A percentile compares a stretch with the other conserved stretches of the same genome.
Evolutionary conservation across 2,888 invertebrate species (phyloP).

Genomic region (Campopleginae sp.): DNA sequence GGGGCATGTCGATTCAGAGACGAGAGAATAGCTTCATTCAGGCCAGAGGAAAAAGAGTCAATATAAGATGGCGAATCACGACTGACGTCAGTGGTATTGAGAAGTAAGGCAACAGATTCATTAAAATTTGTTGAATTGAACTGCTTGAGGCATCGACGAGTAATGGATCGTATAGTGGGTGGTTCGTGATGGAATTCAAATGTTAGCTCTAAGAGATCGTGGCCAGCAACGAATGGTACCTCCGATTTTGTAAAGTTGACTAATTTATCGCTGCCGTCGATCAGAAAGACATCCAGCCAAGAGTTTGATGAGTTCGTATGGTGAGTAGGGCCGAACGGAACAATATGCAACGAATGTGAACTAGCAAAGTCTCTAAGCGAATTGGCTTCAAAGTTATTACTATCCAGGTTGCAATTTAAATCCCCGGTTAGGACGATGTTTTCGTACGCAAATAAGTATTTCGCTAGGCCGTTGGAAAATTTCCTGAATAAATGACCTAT

Average conservation of each 20-base stretch:
- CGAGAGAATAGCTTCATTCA: not conserved
- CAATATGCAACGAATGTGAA: not conserved
- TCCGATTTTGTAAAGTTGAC: not conserved
- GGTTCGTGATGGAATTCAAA: too few species aligned
- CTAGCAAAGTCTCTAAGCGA: not conserved
- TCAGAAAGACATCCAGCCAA: constrained; percentile 29
- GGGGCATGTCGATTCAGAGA: not conserved
- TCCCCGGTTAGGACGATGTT: constrained; percentile 14
- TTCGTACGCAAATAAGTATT: not conserved
- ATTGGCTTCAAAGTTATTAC: not conserved
- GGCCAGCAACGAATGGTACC: too few species aligned
- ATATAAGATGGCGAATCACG: not conserved
- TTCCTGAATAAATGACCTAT: not conserved
- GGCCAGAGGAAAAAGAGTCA: not conserved
- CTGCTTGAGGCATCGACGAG: too few species aligned
- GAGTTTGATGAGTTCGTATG: constrained; percentile 16
- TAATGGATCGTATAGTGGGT: too few species aligned
- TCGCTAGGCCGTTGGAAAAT: not conserved
- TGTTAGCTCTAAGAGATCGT: too few species aligned
- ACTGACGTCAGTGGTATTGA: not conserved
- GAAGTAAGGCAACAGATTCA: too few species aligned
- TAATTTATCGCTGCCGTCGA: not conserved
- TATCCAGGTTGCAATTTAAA: not conserved
- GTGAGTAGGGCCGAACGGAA: not conserved
- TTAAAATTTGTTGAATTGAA: too few species aligned